phyloP scores from a whole-genome alignment of 1,140 invertebrate genomes.

The Heliconius eleuchia region DNA sequence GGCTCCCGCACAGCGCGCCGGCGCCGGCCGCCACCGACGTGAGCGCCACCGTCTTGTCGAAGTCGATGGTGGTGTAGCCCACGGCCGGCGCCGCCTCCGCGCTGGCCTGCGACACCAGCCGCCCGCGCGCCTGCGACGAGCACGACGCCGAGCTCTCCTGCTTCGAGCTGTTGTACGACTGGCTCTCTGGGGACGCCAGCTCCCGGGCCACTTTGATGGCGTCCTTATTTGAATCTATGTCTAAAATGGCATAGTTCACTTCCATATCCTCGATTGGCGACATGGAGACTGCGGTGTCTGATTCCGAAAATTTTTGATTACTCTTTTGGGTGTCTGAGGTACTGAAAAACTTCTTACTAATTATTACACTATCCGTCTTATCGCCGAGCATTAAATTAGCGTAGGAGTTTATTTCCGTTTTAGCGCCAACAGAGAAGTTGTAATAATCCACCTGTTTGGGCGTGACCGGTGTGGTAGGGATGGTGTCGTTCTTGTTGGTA shows the following conservation, averaged over 20 bases:
- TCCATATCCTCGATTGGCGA: conserved; percentile 77
- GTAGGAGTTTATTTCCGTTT: conserved; percentile 77
- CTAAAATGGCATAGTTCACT: conserved; percentile 90
- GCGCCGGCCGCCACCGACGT: conserved; percentile 80
- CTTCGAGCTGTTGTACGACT: conserved; percentile 64
- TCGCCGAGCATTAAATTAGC: conserved; percentile 85
- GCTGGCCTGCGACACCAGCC: conserved; percentile 65
- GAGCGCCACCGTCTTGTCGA: conserved; percentile 94
- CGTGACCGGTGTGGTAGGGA: conserved; percentile 63
- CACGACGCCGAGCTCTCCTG: conserved; percentile 59
- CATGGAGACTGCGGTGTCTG: conserved; percentile 78
- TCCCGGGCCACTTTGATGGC: conserved; percentile 47
- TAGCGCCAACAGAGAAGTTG: conserved; percentile 58
- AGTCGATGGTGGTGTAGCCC: conserved; percentile 96
- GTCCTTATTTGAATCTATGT: conserved; percentile 83
- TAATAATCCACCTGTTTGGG: conserved; percentile 74
- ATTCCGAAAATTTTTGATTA: conserved; percentile 71
- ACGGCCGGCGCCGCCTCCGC: conserved; percentile 69
- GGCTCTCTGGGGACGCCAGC: conserved; percentile 62
- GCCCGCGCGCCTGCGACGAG: conserved; percentile 51
- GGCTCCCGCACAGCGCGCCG: conserved; percentile 56
- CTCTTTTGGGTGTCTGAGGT: conserved; percentile 44
- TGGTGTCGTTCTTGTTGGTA: conserved; percentile 52
- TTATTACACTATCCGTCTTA: conserved; percentile 73
- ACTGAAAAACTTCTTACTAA: conserved; percentile 49